Percentiles rank a stretch among this genome's conserved stretches.
These are phyloP conservation scores for Atractosteus spatula DNA, from an alignment of 2,113 vertebrate species.

Conservation along the genomic window DNA sequence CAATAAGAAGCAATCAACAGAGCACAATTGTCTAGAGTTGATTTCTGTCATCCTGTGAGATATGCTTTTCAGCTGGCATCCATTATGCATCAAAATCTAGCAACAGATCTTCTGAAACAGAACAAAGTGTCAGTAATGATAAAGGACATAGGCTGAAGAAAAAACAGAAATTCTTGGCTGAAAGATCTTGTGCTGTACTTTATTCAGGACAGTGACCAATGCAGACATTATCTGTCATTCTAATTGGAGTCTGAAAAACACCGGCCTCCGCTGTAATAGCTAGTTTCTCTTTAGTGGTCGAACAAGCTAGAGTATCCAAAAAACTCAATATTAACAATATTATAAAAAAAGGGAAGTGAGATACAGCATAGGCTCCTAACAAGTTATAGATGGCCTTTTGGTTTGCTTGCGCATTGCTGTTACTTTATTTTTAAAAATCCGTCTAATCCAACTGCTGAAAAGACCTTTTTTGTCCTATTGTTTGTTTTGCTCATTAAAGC, in stretches of 20 bases:
- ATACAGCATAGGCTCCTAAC: conserved; percentile 29
- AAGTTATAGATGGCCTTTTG: conserved; percentile 45
- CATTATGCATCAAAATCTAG: conserved; percentile 56
- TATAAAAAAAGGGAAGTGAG: neutral
- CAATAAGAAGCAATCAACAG: conserved; percentile 60
- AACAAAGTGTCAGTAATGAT: conserved; percentile 59
- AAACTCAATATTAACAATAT: neutral
- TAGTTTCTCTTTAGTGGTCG: conserved; percentile 39
- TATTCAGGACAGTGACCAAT: conserved; percentile 46
- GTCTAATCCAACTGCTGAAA: too few species aligned
- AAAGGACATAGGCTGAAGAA: conserved; percentile 50
- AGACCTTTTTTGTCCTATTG: too few species aligned
- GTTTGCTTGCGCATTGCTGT: conserved; percentile 26
- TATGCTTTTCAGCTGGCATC: conserved; percentile 49
- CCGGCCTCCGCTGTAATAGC: conserved; percentile 34
- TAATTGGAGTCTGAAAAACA: conserved; percentile 60
- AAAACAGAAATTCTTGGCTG: conserved; percentile 42
- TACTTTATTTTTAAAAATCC: conserved; percentile 14
- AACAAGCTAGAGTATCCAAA: conserved; percentile 39
- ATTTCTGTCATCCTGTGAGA: conserved; percentile 49
- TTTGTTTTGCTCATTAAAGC: too few species aligned
- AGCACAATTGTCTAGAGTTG: conserved; percentile 32
- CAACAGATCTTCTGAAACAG: conserved; percentile 58
- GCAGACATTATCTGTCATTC: conserved; percentile 57
- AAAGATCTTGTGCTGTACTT: conserved; percentile 53